Conservation (phyloP, 1,140 invertebrate species). For the Ips typographus region DNA sequence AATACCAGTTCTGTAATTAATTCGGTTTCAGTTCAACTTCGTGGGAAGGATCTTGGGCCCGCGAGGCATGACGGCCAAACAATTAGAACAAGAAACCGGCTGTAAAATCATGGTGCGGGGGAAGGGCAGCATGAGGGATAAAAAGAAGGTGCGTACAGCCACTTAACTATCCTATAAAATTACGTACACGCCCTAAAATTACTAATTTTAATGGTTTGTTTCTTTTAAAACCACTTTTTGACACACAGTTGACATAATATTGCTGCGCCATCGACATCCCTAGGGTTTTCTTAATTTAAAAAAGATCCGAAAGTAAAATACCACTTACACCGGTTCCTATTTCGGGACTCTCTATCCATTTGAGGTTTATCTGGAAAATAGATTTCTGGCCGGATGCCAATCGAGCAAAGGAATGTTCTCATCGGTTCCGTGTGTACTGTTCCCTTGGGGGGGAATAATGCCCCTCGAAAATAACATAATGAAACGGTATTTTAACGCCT, state of each 20-base stretch:
- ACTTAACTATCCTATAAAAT: conserved; percentile 1
- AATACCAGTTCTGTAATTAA: too few species aligned
- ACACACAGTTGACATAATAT: too few species aligned
- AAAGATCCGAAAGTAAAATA: too few species aligned
- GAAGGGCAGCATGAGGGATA: conserved; percentile 99
- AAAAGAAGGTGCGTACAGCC: conserved; percentile 87
- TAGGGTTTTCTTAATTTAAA: too few species aligned
- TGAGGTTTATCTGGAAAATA: conserved; percentile 6
- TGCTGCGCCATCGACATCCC: too few species aligned
- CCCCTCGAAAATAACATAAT: too few species aligned
- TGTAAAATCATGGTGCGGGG: conserved; percentile 99
- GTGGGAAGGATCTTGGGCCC: conserved; percentile 99
- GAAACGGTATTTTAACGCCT: background rate
- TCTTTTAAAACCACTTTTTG: too few species aligned
- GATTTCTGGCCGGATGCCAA: conserved; percentile 6
- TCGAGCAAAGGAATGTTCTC: background rate
- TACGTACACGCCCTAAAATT: background rate
- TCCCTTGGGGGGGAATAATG: too few species aligned
- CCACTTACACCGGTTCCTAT: too few species aligned
- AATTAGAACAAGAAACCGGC: conserved; percentile 98
- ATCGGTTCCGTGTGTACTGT: too few species aligned
- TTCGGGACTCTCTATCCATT: background rate
- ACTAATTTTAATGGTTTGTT: too few species aligned
- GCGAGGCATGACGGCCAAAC: conserved; percentile 99
- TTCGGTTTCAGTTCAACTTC: conserved; percentile 94